A percentile compares a stretch with the other conserved stretches of the same genome.
Evolutionary conservation across 2,888 invertebrate species (phyloP).

Genomic region (Eubasilissa splendida): DNA sequence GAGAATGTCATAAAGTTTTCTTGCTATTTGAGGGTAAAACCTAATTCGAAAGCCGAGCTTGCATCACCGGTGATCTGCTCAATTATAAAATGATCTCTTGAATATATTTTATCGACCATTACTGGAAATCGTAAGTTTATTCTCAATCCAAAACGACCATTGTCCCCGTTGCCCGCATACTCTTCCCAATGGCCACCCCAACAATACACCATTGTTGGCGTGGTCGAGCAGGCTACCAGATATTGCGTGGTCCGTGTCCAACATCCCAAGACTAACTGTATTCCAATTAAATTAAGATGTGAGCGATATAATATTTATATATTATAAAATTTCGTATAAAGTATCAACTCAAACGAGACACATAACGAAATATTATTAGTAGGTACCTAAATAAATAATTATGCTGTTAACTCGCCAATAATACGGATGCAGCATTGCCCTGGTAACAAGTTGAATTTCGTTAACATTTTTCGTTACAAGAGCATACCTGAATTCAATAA

Average conservation of each 20-base stretch:
- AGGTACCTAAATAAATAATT: too few species aligned
- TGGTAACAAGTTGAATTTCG: too few species aligned
- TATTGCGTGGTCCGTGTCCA: neutral
- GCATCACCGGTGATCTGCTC: neutral
- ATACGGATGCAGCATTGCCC: too few species aligned
- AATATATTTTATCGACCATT: constrained; percentile 10
- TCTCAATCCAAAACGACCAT: constrained; percentile 6
- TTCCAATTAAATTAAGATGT: too few species aligned
- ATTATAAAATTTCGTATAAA: too few species aligned
- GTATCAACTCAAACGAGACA: too few species aligned
- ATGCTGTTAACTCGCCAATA: too few species aligned
- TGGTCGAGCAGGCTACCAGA: neutral
- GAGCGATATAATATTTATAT: too few species aligned
- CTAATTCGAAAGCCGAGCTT: neutral
- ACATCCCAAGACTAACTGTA: neutral
- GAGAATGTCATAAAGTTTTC: neutral
- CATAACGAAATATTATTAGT: too few species aligned
- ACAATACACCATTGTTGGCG: constrained; percentile 38
- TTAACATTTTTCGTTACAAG: too few species aligned
- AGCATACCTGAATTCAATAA: too few species aligned
- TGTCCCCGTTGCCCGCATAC: constrained; percentile 27
- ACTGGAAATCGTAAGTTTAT: constrained; percentile 10
- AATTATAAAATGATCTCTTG: constrained; percentile 5
- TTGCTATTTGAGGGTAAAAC: neutral
- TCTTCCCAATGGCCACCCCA: constrained; percentile 14